phyloP scores from a whole-genome alignment of 35 echinoderm and acorn worm species.

The Hemicentrotus pulcherrimus region DNA sequence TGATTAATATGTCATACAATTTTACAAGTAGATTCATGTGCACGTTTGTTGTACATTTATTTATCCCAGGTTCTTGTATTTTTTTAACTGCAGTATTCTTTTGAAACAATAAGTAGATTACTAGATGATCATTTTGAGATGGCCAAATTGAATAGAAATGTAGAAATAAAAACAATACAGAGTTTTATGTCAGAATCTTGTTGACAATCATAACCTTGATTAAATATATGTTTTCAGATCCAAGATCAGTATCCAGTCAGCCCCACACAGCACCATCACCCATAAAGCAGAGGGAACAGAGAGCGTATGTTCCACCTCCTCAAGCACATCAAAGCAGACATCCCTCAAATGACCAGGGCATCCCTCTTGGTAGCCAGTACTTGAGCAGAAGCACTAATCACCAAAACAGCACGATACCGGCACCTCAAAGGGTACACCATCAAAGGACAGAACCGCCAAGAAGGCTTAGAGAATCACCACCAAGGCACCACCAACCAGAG shows the following conservation, averaged over 20 bases:
- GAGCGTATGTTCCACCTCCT: neutral
- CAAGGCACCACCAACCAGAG: neutral
- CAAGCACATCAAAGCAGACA: neutral
- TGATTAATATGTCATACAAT: too few species aligned
- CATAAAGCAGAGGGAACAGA: neutral
- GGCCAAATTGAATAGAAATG: too few species aligned
- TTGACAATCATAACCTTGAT: too few species aligned
- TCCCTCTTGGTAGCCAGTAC: constrained; percentile 7
- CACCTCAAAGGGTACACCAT: neutral
- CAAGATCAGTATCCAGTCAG: neutral
- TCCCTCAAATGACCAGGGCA: neutral
- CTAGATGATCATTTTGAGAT: too few species aligned
- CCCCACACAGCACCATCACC: neutral
- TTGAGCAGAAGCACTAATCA: neutral
- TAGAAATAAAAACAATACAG: too few species aligned
- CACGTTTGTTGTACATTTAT: too few species aligned
- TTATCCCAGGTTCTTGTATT: too few species aligned
- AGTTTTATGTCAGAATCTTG: too few species aligned
- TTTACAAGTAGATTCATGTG: too few species aligned
- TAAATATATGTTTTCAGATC: neutral
- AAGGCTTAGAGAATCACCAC: neutral
- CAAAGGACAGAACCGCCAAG: neutral
- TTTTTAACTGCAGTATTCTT: too few species aligned
- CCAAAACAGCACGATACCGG: neutral
- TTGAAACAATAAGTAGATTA: too few species aligned